Base-by-base conservation (phyloP, 2,797 vertebrate genomes). In the Prionace glauca region DNA sequence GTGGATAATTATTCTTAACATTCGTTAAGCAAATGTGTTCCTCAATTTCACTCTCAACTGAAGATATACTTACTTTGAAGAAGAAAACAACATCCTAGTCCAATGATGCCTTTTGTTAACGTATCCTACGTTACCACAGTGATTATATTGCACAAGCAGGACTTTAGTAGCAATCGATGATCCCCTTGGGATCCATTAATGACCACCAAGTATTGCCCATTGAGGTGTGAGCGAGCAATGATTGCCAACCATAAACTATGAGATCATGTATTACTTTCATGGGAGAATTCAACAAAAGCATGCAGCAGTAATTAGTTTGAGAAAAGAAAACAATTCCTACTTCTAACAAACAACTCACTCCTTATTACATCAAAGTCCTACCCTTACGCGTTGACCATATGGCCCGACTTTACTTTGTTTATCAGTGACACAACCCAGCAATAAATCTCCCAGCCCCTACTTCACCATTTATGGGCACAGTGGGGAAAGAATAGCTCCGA, bases 261-360 rank as follows among this genome's bases (percentile, higher is more conserved):
- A 69, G n/a, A 36, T 41, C 62, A 92, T 69, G 36, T 41, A 69
- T 8, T 11, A 65, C 65, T 69, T 92, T 92, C 62, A 92, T 69
- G 90, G 90, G 90, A 92, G 90, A 92, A 69, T 92, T 92, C 62
- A 92, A 69, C 45, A 92, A 36, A 92, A 69, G 65, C 20, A 69
- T 67, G 90, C 62, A 92, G 45, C 62, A 69, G 90, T 24, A 41
- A 92, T 92, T 92, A 69, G 65, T 41, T 36, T 92, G 65, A 92
- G 65, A 92, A 92, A 92, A 69, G 62, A 92, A 92, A 92, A 92
- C 90, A 92, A 69, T 41, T 41, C 62, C 65, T 20, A 24, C 62
- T 92, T 36, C 36, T 36, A 69, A 41, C 90, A 69, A 92, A 92
- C 65, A 92, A 92, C 90, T 41, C 18, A 91, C 60, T 91, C 26